Percentiles rank a stretch among this genome's conserved stretches.
Evolutionary conservation across 2,797 vertebrate species (phyloP).

Genomic region (Acomys russatus): DNA sequence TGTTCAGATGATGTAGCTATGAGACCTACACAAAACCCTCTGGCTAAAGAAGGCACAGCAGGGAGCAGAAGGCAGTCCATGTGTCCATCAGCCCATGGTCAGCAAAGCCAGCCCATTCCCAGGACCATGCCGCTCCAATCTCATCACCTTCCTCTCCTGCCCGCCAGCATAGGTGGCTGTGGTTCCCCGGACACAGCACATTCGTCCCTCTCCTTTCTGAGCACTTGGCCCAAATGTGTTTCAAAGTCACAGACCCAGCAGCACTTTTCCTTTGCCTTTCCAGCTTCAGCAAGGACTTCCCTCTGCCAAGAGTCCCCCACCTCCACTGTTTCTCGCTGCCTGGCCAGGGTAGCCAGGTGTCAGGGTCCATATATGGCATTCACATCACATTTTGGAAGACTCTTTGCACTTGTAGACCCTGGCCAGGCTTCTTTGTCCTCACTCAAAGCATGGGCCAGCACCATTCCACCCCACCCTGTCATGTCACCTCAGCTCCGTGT

Average conservation of each 20-base stretch:
- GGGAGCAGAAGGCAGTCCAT: not conserved
- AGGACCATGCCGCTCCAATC: not conserved
- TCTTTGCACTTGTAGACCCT: not conserved
- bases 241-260: not conserved
- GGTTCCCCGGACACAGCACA: not conserved
- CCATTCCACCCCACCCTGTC: not conserved
- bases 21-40: not conserved
- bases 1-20: conserved; percentile 26
- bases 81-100: not conserved
- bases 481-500: not conserved
- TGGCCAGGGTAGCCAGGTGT: not conserved
- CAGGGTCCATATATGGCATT: not conserved
- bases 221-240: not conserved
- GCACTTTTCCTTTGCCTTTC: not conserved
- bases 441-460: not conserved
- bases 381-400: not conserved
- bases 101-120: not conserved
- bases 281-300: not conserved
- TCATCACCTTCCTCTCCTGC: not conserved
- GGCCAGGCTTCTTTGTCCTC: not conserved
- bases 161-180: not conserved
- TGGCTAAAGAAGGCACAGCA: not conserved
- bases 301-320: not conserved
- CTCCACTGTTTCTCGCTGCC: not conserved
- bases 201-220: not conserved